Percentiles rank a stretch among this genome's conserved stretches.
Evolutionary conservation across 2,113 vertebrate genomes (phyloP).

Genomic region (Salvelinus sp.): DNA sequence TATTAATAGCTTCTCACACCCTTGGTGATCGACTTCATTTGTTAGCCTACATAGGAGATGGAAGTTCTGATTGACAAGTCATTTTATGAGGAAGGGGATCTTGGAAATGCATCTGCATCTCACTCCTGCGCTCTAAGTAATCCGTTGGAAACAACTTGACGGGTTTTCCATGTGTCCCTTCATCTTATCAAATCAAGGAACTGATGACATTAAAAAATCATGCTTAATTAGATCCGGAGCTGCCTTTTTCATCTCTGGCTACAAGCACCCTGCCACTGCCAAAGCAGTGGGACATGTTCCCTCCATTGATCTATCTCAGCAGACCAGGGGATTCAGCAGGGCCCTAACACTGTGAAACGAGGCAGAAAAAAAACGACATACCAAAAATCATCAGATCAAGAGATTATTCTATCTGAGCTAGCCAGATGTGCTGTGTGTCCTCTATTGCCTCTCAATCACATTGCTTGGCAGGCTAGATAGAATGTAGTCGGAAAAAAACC

Average conservation of each 20-base stretch:
- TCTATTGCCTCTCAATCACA: constrained; percentile 38
- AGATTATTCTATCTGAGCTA: constrained; percentile 62
- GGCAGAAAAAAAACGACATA: constrained; percentile 64
- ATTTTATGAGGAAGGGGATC: constrained; percentile 48
- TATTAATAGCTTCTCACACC: constrained; percentile 66
- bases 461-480: constrained; percentile 11
- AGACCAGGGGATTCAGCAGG: constrained; percentile 58
- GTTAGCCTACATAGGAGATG: constrained; percentile 52
- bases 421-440: constrained; percentile 38
- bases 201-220: constrained; percentile 61
- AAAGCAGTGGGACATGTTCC: constrained; percentile 61
- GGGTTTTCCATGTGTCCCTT: constrained; percentile 42
- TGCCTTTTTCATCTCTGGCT: constrained; percentile 69
- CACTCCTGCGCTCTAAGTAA: constrained; percentile 49
- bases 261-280: constrained; percentile 52
- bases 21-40: constrained; percentile 57
- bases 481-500: constrained; percentile 25
- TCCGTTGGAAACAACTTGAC: constrained; percentile 50
- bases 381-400: constrained; percentile 68
- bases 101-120: constrained; percentile 57
- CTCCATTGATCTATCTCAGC: constrained; percentile 68
- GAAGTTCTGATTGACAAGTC: constrained; percentile 52
- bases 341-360: constrained; percentile 53
- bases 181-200: constrained; percentile 57
- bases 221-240: constrained; percentile 72